Evolutionary conservation across 2,797 vertebrate species (phyloP).

Genomic region (Cuniculus paca): DNA sequence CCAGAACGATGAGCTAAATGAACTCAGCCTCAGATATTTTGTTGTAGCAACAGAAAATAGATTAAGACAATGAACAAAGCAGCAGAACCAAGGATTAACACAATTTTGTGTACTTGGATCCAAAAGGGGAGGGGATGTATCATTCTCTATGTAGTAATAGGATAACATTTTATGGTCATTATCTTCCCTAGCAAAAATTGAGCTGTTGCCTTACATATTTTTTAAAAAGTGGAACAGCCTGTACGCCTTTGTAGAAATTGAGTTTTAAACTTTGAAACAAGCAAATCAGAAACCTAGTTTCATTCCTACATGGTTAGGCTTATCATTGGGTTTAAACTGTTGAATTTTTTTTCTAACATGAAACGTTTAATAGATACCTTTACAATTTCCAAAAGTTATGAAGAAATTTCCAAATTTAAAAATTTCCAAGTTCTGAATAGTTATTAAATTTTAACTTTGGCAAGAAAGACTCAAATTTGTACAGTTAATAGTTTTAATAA

Average conservation of each 20-base stretch:
- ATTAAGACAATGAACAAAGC: background rate
- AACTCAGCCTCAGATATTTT: background rate
- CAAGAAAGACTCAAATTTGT: too few species aligned
- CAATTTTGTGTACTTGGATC: background rate
- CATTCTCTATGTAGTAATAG: background rate
- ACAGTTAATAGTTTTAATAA: background rate
- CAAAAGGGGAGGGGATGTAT: background rate
- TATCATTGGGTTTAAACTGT: too few species aligned
- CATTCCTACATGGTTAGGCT: background rate
- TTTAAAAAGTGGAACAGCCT: background rate
- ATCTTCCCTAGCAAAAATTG: background rate
- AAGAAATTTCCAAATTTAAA: too few species aligned
- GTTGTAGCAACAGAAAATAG: background rate
- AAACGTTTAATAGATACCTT: too few species aligned
- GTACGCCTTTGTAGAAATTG: background rate
- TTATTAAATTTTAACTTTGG: too few species aligned
- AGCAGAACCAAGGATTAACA: background rate
- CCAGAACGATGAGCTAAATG: background rate
- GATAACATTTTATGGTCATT: background rate
- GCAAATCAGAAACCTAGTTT: background rate
- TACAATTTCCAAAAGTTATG: too few species aligned
- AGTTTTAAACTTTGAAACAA: background rate
- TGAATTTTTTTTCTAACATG: too few species aligned
- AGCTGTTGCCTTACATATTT: background rate
- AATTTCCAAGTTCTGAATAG: too few species aligned